Percentiles rank a stretch among this genome's conserved stretches.
These are phyloP conservation scores for Drosophila macrospina DNA, from an alignment of 2,888 invertebrate genomes.

Conservation along the genomic window DNA sequence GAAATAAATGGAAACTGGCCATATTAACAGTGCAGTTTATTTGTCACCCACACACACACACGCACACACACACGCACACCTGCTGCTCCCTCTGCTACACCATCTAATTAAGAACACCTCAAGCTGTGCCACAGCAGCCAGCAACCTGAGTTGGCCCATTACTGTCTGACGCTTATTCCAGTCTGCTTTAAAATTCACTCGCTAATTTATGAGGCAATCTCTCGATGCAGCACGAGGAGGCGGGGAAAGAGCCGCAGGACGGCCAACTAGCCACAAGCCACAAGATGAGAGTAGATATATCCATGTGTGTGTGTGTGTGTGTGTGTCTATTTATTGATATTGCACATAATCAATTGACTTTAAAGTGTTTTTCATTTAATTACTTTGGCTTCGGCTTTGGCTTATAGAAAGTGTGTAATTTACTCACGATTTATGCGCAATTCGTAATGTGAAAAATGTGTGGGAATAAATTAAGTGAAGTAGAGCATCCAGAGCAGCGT, in stretches of 20 bases:
- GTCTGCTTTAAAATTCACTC: constrained; percentile 31
- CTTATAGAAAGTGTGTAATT: constrained; percentile 17
- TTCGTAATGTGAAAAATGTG: neutral
- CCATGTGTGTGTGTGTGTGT: neutral
- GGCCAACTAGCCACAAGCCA: constrained; percentile 9
- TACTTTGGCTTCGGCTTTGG: constrained; percentile 37
- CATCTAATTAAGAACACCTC: constrained; percentile 60
- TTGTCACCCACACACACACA: constrained; percentile 18
- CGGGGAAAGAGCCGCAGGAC: neutral
- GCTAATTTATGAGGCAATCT: constrained; percentile 51
- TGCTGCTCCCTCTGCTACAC: neutral
- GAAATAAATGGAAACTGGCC: constrained; percentile 56
- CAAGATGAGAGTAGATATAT: neutral
- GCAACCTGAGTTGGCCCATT: constrained; percentile 10
- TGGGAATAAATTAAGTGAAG: neutral
- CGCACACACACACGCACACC: constrained; percentile 27
- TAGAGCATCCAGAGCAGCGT: neutral
- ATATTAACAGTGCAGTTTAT: constrained; percentile 34
- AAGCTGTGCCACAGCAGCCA: constrained; percentile 33
- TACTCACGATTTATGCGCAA: constrained; percentile 9
- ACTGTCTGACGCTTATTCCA: constrained; percentile 4
- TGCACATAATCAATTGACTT: constrained; percentile 45
- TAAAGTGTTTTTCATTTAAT: constrained; percentile 50
- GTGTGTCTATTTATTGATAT: constrained; percentile 30
- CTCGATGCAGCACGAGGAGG: constrained; percentile 6